Evolutionary conservation across 1,140 invertebrate genomes (phyloP), one percentile per base, ranked within the genome.

Genomic region (Drosophila grimshawi): DNA sequence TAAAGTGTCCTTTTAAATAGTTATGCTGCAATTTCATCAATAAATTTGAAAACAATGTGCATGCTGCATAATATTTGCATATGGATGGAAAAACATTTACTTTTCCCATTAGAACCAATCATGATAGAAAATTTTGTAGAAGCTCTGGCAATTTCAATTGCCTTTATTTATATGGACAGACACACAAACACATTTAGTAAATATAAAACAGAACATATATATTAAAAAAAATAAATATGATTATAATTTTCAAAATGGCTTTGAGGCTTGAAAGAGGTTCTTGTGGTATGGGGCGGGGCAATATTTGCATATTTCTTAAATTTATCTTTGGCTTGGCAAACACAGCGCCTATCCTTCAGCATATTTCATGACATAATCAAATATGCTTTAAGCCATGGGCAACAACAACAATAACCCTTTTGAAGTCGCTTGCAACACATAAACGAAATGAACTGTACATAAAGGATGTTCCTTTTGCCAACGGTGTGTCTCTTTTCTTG

Each of bases 351-450:
- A 73, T 61, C 64, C 72, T 70, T 68, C n/a, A 77, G 80, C 76
- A 88, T 88, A 83, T 89, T 88, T 89, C 71, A 76, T 80, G 83
- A 89, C 83, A 88, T 88, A 88, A 88, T 88, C 85, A 88, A 89
- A 88, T 88, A 88, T 88, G 83, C 83, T 80, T 88, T 83, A 86
- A 86, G 83, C 83, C 68, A 83, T 78, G 39, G 45, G 39, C 65
- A 69, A 62, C 43, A 51, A 5, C 46, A 48, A 41, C 41, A 45
- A 51, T 3, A 86, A 86, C 83, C 83, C 83, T 80, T 86, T 88
- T 83, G 76, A 89, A 80, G 80, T 86, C 69, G 59, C 72, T 71
- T 55, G 56, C 39, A 41, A 43, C 3, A 43, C 39, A 43, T n/a
- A 39, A 43, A 60, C 63, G 62, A 86, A 85, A 85, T 78, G 75